phyloP scores from a whole-genome alignment of 2,113 vertebrate genomes.

The Mugil cephalus region DNA sequence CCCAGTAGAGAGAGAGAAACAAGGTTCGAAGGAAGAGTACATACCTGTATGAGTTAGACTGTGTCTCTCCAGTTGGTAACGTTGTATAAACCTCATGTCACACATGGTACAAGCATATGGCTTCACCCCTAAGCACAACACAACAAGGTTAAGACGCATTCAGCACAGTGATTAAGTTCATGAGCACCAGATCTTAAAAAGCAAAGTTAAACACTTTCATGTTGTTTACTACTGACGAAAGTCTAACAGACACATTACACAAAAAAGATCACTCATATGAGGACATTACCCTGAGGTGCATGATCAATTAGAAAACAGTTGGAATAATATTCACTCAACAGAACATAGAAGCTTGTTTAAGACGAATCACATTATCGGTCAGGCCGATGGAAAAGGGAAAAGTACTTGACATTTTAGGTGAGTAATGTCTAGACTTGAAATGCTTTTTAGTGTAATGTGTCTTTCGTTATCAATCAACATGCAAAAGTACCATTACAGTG shows the following conservation, averaged over 20 bases:
- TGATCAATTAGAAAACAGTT: not conserved
- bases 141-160: constrained; percentile 58
- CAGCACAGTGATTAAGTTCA: constrained; percentile 13
- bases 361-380: constrained; percentile 9
- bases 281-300: constrained; percentile 23
- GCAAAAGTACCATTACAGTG: constrained; percentile 60
- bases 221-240: constrained; percentile 37
- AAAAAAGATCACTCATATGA: constrained; percentile 34
- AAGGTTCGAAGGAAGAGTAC: constrained; percentile 20
- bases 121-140: constrained; percentile 81
- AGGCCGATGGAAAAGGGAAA: no score
- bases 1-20: constrained; percentile 8
- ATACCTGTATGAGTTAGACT: constrained; percentile 83
- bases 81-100: constrained; percentile 84
- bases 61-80: constrained; percentile 84
- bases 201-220: not conserved
- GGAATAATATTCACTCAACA: constrained; percentile 22
- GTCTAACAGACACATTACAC: constrained; percentile 60
- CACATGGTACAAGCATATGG: constrained; percentile 84
- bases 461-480: constrained; percentile 56
- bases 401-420: not conserved
- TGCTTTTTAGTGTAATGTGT: constrained; percentile 61
- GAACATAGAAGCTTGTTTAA: not conserved
- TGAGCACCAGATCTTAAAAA: not conserved
- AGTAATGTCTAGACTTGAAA: constrained; percentile 44